Percentiles rank a stretch among this genome's conserved stretches.
Conservation (phyloP, 2,888 invertebrate genomes). For the Hypomecis atomaria region DNA sequence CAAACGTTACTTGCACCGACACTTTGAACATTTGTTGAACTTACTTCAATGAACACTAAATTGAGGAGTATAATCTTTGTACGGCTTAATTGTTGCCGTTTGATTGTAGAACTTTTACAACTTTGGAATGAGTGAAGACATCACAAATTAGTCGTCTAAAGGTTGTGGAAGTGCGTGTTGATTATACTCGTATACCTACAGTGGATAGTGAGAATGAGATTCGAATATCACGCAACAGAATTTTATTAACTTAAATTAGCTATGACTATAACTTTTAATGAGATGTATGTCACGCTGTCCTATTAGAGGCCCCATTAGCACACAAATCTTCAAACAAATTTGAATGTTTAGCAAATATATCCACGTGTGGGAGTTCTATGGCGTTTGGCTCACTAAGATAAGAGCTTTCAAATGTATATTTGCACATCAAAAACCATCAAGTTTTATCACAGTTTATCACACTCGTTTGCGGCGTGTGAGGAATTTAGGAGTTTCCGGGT, state of each 20-base stretch:
- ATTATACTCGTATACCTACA: too few relatives aligned
- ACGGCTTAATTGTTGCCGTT: slow-evolving; percentile 33
- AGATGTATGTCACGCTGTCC: slow-evolving; percentile 32
- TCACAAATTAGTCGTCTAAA: slow-evolving; percentile 1
- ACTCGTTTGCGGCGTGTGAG: slow-evolving; percentile 16
- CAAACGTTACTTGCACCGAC: slow-evolving; percentile 35
- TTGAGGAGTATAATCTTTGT: slow-evolving; percentile 26
- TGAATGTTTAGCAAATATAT: slow-evolving; percentile 39
- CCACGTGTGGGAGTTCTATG: slow-evolving; percentile 38
- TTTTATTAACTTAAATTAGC: slow-evolving; percentile 3
- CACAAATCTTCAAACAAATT: slow-evolving; percentile 31
- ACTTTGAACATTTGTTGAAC: slow-evolving; percentile 30
- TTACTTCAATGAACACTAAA: slow-evolving; percentile 27
- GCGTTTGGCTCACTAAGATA: slow-evolving; percentile 26
- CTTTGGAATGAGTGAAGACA: slow-evolving; percentile 15
- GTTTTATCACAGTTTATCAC: slow-evolving; percentile 25
- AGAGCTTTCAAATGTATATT: slow-evolving; percentile 28
- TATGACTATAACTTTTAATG: slow-evolving; percentile 32
- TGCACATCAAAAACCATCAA: slow-evolving; percentile 19
- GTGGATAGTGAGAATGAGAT: slow-evolving; percentile 1
- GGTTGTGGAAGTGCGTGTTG: neutral
- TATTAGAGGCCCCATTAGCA: slow-evolving; percentile 35
- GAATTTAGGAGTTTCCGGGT: slow-evolving; percentile 40
- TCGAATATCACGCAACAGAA: slow-evolving; percentile 9
- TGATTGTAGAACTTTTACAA: slow-evolving; percentile 28